Evolutionary conservation across 2,113 vertebrate genomes (phyloP), one percentile per base, ranked within the genome.

Genomic region (Seriola aureovittata): DNA sequence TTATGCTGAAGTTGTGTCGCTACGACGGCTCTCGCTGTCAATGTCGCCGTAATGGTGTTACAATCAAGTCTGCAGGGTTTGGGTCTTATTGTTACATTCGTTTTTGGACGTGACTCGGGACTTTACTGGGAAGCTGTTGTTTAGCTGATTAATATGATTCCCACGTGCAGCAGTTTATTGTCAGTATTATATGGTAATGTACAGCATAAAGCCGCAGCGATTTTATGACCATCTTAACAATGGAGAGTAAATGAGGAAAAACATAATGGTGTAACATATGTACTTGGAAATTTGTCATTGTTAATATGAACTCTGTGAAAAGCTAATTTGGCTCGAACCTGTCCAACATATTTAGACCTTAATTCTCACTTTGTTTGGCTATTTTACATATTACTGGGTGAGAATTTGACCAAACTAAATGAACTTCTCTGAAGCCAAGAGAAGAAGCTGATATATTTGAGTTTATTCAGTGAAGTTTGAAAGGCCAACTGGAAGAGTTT

Each of bases 1-100:
- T 82, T 77, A 71, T 50, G 64, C 76, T 40, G 34, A 74, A 29
- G 65, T 80, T 74, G 71, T 44, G 81, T 40, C 16, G n/a, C 57
- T 17, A 6, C 68, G 77, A 73, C 68, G 68, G 63, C 34, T 78
- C 81, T 85, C 57, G 59, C 59, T 66, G 80, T 68, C 82, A 55
- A 25, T n/a, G 34, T 44, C 38, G 80, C 78, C 25, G 21, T 88
- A 89, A 88, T 86, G 78, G 69, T 42, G 70, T 75, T 38, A 77
- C 65, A 81, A 88, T 75, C 54, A 66, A 81, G 66, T 87, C 86
- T 84, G 78, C 75, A 4, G 82, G 89, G 81, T 59, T 57, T 71
- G 60, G 19, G 59, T 72, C 69, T 60, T n/a, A 64, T 77, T 64
- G 63, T 82, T 68, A 14, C 62, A 80, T 77, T 65, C 46, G 60